Percentiles rank a stretch among this genome's conserved stretches.
Conservation (phyloP, 2,888 invertebrate species). For the Parthenolecanium corni region DNA sequence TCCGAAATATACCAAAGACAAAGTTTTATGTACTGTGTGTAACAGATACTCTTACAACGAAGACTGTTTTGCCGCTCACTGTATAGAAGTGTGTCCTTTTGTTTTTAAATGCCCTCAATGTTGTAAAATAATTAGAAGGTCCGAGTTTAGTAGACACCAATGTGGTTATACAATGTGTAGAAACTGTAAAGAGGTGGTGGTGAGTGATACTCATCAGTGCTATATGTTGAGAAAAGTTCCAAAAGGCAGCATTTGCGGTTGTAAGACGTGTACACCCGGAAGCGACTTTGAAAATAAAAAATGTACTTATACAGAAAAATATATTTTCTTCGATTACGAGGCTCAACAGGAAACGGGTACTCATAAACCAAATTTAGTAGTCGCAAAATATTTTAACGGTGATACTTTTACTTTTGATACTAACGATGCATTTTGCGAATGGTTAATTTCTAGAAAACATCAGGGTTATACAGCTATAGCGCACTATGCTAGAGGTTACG, state of each 20-base stretch:
- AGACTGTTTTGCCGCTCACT: neutral
- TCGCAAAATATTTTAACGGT: slow-evolving; percentile 31
- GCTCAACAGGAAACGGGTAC: slow-evolving; percentile 25
- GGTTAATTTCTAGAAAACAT: slow-evolving; percentile 29
- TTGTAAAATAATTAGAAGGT: neutral
- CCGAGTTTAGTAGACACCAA: neutral
- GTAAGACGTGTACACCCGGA: neutral
- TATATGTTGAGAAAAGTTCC: slow-evolving; percentile 12
- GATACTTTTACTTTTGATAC: slow-evolving; percentile 28
- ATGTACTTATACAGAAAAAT: slow-evolving; percentile 30
- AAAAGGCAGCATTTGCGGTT: slow-evolving; percentile 4
- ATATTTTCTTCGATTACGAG: slow-evolving; percentile 30
- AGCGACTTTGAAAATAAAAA: neutral
- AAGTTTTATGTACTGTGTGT: slow-evolving; percentile 3
- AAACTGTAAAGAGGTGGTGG: slow-evolving; percentile 12
- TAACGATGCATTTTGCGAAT: slow-evolving; percentile 9
- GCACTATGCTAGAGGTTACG: slow-evolving; percentile 14
- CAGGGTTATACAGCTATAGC: slow-evolving; percentile 30
- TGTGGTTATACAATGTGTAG: slow-evolving; percentile 9
- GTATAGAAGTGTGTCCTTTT: neutral
- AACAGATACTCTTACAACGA: slow-evolving; percentile 1
- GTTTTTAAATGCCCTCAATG: neutral
- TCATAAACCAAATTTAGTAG: slow-evolving; percentile 16
- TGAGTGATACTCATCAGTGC: slow-evolving; percentile 10
- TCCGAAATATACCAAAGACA: neutral